phyloP scores from a whole-genome alignment of 1,140 invertebrate genomes.

The Psix sp. region DNA sequence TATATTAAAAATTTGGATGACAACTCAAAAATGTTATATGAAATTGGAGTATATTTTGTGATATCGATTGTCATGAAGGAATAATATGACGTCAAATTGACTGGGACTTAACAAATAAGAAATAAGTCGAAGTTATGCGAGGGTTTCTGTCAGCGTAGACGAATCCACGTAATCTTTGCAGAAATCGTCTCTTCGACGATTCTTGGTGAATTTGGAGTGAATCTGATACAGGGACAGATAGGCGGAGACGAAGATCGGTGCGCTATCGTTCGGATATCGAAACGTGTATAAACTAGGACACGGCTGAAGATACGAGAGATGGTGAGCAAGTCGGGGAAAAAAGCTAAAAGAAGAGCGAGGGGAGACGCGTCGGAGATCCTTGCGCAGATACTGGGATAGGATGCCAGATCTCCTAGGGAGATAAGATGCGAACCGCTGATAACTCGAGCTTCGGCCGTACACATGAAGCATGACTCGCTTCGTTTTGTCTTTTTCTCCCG shows the following conservation, averaged over 20 bases:
- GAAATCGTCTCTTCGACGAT: slow-evolving; percentile 43
- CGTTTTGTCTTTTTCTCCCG: slow-evolving; percentile 35
- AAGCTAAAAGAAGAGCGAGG: slow-evolving; percentile 26
- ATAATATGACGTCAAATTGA: too few species aligned
- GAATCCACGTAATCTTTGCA: slow-evolving; percentile 26
- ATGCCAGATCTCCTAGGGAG: slow-evolving; percentile 53
- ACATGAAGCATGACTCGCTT: slow-evolving; percentile 53
- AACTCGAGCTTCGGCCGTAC: slow-evolving; percentile 46
- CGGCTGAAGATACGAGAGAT: slow-evolving; percentile 49
- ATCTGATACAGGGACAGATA: slow-evolving; percentile 55
- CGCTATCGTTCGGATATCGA: slow-evolving; percentile 54
- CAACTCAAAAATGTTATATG: too few species aligned
- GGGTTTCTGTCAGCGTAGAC: slow-evolving; percentile 31
- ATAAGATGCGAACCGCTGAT: slow-evolving; percentile 49
- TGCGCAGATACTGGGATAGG: slow-evolving; percentile 47
- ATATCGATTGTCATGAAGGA: too few species aligned
- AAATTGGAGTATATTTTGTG: too few species aligned
- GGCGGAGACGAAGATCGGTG: slow-evolving; percentile 36
- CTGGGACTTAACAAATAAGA: not conserved
- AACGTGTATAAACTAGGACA: slow-evolving; percentile 57
- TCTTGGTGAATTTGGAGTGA: slow-evolving; percentile 52
- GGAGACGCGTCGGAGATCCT: slow-evolving; percentile 23
- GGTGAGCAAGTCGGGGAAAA: slow-evolving; percentile 32
- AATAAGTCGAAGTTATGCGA: slow-evolving; percentile 10
- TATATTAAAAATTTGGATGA: too few species aligned